A percentile compares a stretch with the other conserved stretches of the same genome.
These are phyloP conservation scores for human DNA, from an alignment of 2,113 vertebrate genomes.

Conservation along the genomic window DNA sequence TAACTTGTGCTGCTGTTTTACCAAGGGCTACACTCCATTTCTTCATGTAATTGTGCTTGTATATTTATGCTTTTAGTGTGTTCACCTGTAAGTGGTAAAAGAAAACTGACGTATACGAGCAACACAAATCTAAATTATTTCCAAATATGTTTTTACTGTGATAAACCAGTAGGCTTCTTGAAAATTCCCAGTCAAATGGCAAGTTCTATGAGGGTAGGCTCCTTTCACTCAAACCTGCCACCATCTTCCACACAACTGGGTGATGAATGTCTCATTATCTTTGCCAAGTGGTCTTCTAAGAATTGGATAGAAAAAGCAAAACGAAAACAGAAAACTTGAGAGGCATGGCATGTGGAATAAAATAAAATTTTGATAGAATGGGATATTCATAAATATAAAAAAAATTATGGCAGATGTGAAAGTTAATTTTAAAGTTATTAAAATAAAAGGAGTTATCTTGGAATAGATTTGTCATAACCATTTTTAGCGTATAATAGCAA, in stretches of 20 bases:
- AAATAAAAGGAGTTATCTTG: not conserved
- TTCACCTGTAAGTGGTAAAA: slow-evolving; percentile 27
- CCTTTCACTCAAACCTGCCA: not conserved
- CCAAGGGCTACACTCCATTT: slow-evolving; percentile 29
- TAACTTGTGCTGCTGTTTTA: slow-evolving; percentile 29
- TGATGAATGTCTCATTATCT: not conserved
- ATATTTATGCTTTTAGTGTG: not conserved
- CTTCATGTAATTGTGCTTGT: not conserved
- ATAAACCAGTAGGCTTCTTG: slow-evolving; percentile 57
- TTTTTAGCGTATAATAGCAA: not conserved
- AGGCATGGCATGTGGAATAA: not conserved
- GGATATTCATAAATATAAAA: not conserved
- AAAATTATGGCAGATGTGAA: not conserved
- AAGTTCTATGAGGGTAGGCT: not conserved
- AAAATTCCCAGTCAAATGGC: slow-evolving; percentile 60
- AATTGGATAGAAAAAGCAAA: not conserved
- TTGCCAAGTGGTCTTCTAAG: not conserved
- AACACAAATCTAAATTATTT: slow-evolving; percentile 61
- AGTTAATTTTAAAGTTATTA: not conserved
- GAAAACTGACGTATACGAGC: slow-evolving; percentile 41
- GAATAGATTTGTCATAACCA: not conserved
- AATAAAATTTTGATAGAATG: not conserved
- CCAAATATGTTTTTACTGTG: slow-evolving; percentile 46
- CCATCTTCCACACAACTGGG: not conserved
- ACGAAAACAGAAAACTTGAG: not conserved